Evolutionary conservation across 1,140 invertebrate species (phyloP), one percentile per base, ranked within the genome.

Genomic region (Drosophila santomea): DNA sequence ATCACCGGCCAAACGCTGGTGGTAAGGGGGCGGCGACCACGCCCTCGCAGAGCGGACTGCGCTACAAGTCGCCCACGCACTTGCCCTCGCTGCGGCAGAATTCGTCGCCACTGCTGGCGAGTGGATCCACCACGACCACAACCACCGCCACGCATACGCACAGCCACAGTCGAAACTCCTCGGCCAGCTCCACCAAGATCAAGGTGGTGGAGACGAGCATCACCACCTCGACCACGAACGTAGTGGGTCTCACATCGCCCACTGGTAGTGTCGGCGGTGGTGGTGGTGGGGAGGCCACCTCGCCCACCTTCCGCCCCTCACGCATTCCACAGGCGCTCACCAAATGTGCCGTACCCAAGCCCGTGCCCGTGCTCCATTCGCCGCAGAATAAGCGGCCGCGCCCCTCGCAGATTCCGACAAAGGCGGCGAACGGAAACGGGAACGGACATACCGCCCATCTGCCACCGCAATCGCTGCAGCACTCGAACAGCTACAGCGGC

Each of bases 401-500:
- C 20, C 80, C 74, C 44, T 91, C 80, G 51, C 94, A 77, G 86
- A 93, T 75, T 76, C 93, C 74, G 91, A 94, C 90, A 86, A 91
- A 91, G 59, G 82, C 91, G 39, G 57, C 83, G 4, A 78, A 83
- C 66, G 80, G 64, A 0, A 72, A 51, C 45, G 57, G 51, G 0
- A 71, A 63, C 43, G 63, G 55, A 10, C 61, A 71, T 25, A 20
- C 63, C n/a, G 17, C 50, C 25, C 51, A 74, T 44, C 39, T 71
- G 15, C 57, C 59, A 8, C 82, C 73, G 14, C 74, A 52, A n/a
- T 68, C 57, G 25, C 61, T 91, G 36, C 90, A 91, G 60, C 91
- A 91, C 28, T 91, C 91, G 12, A 91, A 90, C 38, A 91, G 88
- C 45, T 92, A 91, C 55, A 90, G 90, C 50, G 90, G 90, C 41